Evolutionary conservation across 2,888 invertebrate species (phyloP).

Genomic region (Spisula subtruncata): DNA sequence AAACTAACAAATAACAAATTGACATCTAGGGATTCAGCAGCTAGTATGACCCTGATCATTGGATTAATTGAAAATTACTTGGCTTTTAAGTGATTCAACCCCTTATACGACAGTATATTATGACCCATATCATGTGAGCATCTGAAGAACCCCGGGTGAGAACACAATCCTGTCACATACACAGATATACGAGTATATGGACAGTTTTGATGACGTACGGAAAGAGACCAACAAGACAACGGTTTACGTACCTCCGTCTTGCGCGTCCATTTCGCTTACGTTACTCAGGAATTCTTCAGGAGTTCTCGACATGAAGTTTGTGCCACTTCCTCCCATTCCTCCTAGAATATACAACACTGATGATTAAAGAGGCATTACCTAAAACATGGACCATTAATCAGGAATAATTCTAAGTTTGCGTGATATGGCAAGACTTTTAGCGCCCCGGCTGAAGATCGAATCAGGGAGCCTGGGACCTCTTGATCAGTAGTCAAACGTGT

Average conservation of each 20-base stretch:
- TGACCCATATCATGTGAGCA: not conserved
- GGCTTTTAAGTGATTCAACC: no score
- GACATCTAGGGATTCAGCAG: no score
- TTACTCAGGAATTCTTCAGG: constrained; percentile 97
- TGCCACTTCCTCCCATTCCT: constrained; percentile 92
- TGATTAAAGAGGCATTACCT: not conserved
- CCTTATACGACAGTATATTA: no score
- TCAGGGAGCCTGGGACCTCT: no score
- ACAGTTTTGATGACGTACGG: constrained; percentile 19
- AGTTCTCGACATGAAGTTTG: constrained; percentile 95
- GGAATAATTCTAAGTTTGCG: no score
- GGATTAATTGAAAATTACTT: no score
- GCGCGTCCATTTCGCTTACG: constrained; percentile 92
- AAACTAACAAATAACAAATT: no score
- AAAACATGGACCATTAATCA: no score
- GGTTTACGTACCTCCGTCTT: constrained; percentile 77
- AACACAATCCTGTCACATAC: constrained; percentile 4
- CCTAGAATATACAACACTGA: constrained; percentile 77
- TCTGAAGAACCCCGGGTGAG: constrained; percentile 2
- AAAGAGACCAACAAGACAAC: constrained; percentile 40
- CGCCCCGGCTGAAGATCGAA: no score
- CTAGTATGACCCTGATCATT: no score
- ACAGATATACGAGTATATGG: constrained; percentile 89
- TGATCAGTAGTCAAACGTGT: no score
- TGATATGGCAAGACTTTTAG: no score